Evolutionary conservation across 2,113 vertebrate species (phyloP).

Genomic region (Toxostoma redivivum): DNA sequence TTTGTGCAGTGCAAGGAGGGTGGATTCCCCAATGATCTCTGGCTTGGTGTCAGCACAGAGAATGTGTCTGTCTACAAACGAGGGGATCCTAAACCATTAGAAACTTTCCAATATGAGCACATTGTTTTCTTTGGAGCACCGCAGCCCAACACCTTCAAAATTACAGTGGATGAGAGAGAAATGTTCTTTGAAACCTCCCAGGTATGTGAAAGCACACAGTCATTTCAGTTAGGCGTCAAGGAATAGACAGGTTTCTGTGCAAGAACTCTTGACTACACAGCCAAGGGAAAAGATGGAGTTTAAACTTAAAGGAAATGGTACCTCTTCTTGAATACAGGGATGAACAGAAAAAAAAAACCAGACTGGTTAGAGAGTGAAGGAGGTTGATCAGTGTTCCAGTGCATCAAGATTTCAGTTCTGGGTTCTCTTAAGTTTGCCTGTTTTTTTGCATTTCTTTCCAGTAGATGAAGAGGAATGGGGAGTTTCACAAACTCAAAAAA

Average conservation of each 20-base stretch:
- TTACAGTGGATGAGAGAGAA: constrained; percentile 91
- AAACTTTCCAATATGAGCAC: constrained; percentile 88
- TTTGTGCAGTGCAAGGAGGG: constrained; percentile 88
- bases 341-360: not conserved
- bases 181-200: constrained; percentile 92
- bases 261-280: not conserved
- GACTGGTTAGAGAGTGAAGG: not conserved
- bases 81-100: constrained; percentile 84
- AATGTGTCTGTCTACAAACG: constrained; percentile 87
- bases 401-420: not conserved
- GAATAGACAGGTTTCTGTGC: not conserved
- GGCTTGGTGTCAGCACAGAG: constrained; percentile 86
- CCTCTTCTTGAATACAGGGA: not conserved
- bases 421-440: not conserved
- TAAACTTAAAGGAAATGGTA: not conserved
- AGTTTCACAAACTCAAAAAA: not conserved
- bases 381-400: not conserved
- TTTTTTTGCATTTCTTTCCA: not conserved
- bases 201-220: constrained; percentile 60
- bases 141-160: constrained; percentile 87
- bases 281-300: not conserved
- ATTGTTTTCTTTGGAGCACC: constrained; percentile 88
- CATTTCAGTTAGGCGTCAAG: not conserved
- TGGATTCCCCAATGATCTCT: constrained; percentile 89
- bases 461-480: not conserved